Base-by-base conservation (phyloP, 2,797 vertebrate genomes). In the Leptatherina wallacei region DNA sequence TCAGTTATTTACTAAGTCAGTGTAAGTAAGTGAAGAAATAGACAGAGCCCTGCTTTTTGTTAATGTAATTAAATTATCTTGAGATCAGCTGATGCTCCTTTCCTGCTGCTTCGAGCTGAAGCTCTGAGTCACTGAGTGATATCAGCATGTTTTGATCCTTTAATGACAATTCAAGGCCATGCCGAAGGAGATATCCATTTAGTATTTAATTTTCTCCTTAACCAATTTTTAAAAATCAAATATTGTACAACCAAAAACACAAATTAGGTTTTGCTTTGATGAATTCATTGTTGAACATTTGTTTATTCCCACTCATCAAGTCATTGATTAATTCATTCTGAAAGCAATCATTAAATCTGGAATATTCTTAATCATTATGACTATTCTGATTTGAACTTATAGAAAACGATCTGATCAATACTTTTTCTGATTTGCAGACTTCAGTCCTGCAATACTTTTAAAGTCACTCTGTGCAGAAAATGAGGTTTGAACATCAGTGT, bases 81-180 rank as follows among this genome's bases (percentile, higher is more conserved):
- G 40, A 55, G 68, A 68, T 47, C 49, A 62, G 52, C 65, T 63
- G 60, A 40, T 57, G 29, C 6, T n/a, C 47, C 2, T 49, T 49
- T 20, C n/a, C 20, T 49, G 47, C 42, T 44, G 42, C 42, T 44
- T 8, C 8, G 33, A 8, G 33, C 33, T 22, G 20, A 49, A 49
- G 24, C 55, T 42, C 59, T 58, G 65, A 75, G 65, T 68, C 65
- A 68, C 20, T 36, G 2, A 22, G 27, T 68, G 32, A 54, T 32
- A 47, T 40, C 47, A 62, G 30, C 18, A 29, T 16, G 51, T 35
- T 35, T 35, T 27, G 40, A 52, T 52, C n/a, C 12, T 42, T 44
- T 18, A 3, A 44, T 32, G 3, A 24, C 6, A 13, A 27, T 24
- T 47, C 18, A 47, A 47, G 44, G 18, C 18, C 6, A 8, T n/a